A percentile compares a stretch with the other conserved stretches of the same genome.
phyloP scores from a whole-genome alignment of 1,140 invertebrate genomes.

The Trichogramma pretiosum region DNA sequence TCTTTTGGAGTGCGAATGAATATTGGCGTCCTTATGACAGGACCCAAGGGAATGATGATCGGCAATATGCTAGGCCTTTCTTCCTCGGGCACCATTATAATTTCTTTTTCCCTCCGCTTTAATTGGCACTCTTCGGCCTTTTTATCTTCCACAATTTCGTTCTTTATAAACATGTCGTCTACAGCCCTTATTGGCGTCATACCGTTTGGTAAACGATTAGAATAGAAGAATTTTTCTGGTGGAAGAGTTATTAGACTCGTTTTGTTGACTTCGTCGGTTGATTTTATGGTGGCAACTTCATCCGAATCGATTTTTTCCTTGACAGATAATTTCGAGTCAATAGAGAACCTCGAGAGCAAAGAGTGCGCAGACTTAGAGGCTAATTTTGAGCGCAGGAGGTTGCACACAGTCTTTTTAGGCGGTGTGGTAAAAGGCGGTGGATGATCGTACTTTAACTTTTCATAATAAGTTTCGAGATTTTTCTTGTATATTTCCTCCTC shows the following conservation, averaged over 20 bases:
- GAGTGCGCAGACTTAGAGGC: constrained; percentile 36
- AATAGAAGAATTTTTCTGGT: constrained; percentile 28
- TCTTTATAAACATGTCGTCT: constrained; percentile 31
- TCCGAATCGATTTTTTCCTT: constrained; percentile 23
- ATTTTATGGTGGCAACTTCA: not conserved
- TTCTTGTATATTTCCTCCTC: constrained; percentile 11
- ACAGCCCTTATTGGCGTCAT: constrained; percentile 34
- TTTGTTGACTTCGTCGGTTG: constrained; percentile 2
- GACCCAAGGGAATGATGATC: constrained; percentile 33
- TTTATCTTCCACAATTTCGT: constrained; percentile 19
- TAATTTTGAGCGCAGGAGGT: constrained; percentile 34
- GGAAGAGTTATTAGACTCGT: constrained; percentile 34
- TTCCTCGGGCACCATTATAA: constrained; percentile 19
- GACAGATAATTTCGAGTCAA: constrained; percentile 34
- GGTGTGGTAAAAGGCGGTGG: constrained; percentile 34
- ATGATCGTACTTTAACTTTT: constrained; percentile 33
- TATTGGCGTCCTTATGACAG: constrained; percentile 34
- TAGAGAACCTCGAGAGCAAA: constrained; percentile 39
- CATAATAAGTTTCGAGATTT: constrained; percentile 23
- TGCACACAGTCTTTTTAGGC: constrained; percentile 27
- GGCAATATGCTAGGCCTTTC: constrained; percentile 18
- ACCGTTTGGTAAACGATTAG: constrained; percentile 25
- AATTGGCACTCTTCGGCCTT: constrained; percentile 14
- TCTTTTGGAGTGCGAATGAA: constrained; percentile 11
- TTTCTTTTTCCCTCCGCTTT: constrained; percentile 13